Percentiles rank a stretch among this genome's conserved stretches.
Evolutionary conservation across 2,113 vertebrate genomes (phyloP).

Genomic region (Corythornis madagascariensis): DNA sequence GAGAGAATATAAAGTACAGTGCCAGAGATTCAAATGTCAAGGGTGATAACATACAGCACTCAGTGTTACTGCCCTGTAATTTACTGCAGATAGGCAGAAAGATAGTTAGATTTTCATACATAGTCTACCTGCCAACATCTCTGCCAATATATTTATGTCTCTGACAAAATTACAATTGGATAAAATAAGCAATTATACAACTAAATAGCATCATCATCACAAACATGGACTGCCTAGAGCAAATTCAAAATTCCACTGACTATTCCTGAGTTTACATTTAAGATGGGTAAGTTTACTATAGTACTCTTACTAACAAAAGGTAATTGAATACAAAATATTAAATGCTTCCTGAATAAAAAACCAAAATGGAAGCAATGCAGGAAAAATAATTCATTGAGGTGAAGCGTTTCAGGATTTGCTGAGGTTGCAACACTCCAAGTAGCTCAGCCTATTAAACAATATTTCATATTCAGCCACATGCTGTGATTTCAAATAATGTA

Average conservation of each 20-base stretch:
- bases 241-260: neutral
- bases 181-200: neutral
- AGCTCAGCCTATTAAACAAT: neutral
- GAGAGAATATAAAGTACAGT: neutral
- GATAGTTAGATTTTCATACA: neutral
- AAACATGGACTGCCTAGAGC: neutral
- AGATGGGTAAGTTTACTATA: neutral
- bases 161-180: neutral
- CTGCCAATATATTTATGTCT: neutral
- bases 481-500: neutral
- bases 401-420: neutral
- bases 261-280: neutral
- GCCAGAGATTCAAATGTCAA: neutral
- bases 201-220: neutral
- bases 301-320: neutral
- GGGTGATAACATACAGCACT: neutral
- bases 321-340: neutral
- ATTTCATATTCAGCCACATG: neutral
- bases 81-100: neutral
- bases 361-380: fast-evolving
- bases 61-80: neutral
- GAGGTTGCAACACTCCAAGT: neutral
- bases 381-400: neutral
- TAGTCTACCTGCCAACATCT: neutral
- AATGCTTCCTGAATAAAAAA: neutral